phyloP scores from a whole-genome alignment of 2,797 vertebrate genomes.

The Anableps anableps region DNA sequence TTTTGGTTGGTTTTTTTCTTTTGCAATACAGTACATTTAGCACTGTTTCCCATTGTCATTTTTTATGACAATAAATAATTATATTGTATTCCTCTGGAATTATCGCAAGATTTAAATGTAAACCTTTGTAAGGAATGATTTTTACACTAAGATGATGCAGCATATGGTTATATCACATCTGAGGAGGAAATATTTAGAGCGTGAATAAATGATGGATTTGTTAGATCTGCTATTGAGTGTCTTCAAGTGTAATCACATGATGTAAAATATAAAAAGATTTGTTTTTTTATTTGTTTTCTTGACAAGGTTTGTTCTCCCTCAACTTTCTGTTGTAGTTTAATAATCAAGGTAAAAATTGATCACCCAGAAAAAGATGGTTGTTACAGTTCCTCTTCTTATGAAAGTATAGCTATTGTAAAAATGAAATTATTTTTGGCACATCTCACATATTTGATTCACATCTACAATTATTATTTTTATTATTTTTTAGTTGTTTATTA shows the following conservation, averaged over 20 bases:
- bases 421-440: background rate
- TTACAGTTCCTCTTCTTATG: background rate
- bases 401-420: background rate
- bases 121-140: slow-evolving; percentile 90
- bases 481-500: background rate
- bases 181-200: slow-evolving; percentile 65
- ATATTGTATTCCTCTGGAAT: slow-evolving; percentile 90
- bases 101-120: slow-evolving; percentile 85
- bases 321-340: background rate
- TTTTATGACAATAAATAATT: slow-evolving; percentile 85
- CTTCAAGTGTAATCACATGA: slow-evolving; percentile 77
- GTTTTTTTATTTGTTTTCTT: slow-evolving; percentile 67
- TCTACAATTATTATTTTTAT: background rate
- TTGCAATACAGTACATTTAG: slow-evolving; percentile 79
- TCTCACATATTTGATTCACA: background rate
- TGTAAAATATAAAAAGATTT: slow-evolving; percentile 72
- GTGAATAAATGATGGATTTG: slow-evolving; percentile 75
- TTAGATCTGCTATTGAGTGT: slow-evolving; percentile 71
- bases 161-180: slow-evolving; percentile 82
- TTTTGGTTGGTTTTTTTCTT: slow-evolving; percentile 69
- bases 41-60: slow-evolving; percentile 88
- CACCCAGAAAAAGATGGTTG: background rate
- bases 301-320: slow-evolving; percentile 43
- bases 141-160: slow-evolving; percentile 85
- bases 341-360: background rate